Conservation (phyloP, 2,797 vertebrate species). For the Oreortyx pictus region DNA sequence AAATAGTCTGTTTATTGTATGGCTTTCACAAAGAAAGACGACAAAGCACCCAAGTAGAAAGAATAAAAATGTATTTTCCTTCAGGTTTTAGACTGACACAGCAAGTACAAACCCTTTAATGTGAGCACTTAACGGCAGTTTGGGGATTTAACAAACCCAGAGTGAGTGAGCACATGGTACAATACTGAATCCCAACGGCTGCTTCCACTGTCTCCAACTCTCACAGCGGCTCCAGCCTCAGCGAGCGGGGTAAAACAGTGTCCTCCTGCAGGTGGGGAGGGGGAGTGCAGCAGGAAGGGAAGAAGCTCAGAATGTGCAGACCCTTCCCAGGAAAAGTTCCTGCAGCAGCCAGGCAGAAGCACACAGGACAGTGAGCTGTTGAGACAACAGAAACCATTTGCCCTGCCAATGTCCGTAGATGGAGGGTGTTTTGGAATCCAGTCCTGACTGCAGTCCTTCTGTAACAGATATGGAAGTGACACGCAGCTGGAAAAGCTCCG, state of each 20-base stretch:
- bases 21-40: slow-evolving; percentile 76
- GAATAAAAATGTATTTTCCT: slow-evolving; percentile 84
- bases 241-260: neutral
- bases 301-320: slow-evolving; percentile 4
- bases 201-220: slow-evolving; percentile 35
- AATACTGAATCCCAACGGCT: slow-evolving; percentile 25
- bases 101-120: slow-evolving; percentile 79
- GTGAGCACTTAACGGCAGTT: slow-evolving; percentile 65
- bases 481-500: slow-evolving; percentile 31
- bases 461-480: slow-evolving; percentile 26
- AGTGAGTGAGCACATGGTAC: neutral
- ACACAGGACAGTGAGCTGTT: neutral
- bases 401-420: slow-evolving; percentile 4
- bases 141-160: slow-evolving; percentile 59
- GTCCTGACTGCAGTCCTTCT: slow-evolving; percentile 59
- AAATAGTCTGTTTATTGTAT: slow-evolving; percentile 81
- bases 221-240: slow-evolving; percentile 29
- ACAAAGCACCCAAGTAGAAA: slow-evolving; percentile 82
- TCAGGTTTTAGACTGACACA: slow-evolving; percentile 76
- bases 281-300: neutral
- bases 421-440: neutral
- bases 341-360: neutral
- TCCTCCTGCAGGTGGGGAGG: slow-evolving; percentile 24
- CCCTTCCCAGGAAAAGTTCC: neutral
- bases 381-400: slow-evolving; percentile 33